These are phyloP conservation scores for Kradibia gibbosae DNA, from an alignment of 1,140 invertebrate species.

Conservation along the genomic window DNA sequence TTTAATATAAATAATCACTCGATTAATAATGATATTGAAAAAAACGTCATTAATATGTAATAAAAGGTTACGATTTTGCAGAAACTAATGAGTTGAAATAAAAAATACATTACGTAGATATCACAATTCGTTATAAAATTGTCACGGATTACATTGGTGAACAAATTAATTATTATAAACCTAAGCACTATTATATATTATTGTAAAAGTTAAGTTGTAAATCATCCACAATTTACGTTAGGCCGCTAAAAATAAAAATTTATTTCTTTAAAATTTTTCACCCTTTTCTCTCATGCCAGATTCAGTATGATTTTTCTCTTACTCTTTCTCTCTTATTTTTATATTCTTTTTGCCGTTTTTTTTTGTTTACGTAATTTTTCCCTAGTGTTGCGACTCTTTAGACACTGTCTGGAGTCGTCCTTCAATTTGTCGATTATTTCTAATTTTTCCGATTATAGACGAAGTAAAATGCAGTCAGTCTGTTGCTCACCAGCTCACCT, in stretches of 20 bases:
- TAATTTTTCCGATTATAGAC: not conserved
- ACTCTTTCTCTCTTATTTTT: not conserved
- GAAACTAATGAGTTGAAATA: no score
- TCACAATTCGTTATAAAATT: no score
- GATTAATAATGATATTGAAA: no score
- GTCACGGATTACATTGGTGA: not conserved
- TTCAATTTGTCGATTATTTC: not conserved
- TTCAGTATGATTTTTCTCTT: not conserved
- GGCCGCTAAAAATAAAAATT: not conserved
- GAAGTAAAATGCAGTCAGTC: not conserved
- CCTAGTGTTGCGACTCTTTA: no score
- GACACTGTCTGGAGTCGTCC: not conserved
- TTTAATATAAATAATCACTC: no score
- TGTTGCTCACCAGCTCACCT: not conserved
- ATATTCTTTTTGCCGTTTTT: not conserved
- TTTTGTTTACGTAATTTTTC: not conserved
- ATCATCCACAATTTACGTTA: not conserved
- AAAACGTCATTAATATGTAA: no score
- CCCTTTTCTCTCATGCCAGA: no score
- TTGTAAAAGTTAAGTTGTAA: not conserved
- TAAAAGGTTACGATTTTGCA: no score
- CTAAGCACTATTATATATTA: not conserved
- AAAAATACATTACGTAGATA: no score
- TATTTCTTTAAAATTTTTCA: not conserved
- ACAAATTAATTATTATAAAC: not conserved